Conservation (phyloP, 2,888 invertebrate species). For the Megaustenia siamemsis region DNA sequence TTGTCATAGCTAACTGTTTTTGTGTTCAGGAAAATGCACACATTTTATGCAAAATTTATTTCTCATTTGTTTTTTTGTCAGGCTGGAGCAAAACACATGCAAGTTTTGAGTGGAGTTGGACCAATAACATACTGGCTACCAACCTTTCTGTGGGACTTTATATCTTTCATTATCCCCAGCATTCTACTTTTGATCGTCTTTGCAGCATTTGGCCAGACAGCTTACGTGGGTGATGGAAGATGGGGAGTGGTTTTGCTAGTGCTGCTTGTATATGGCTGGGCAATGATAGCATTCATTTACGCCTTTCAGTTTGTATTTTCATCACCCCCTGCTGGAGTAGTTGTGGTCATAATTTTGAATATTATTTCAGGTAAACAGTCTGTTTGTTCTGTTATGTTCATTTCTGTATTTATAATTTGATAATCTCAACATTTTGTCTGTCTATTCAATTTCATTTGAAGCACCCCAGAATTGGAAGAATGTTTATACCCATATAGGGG, state of each 20-base stretch:
- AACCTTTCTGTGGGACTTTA: conserved; percentile 86
- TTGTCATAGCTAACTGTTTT: too few relatives aligned
- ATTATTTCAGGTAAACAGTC: conserved; percentile 84
- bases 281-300: conserved; percentile 88
- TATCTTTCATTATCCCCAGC: conserved; percentile 84
- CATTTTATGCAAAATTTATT: background rate
- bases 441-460: too few relatives aligned
- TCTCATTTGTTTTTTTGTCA: conserved; percentile 16
- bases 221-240: conserved; percentile 81
- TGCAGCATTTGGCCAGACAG: conserved; percentile 85
- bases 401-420: background rate
- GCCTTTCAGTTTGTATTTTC: conserved; percentile 85
- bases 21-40: too few relatives aligned
- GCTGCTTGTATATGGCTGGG: conserved; percentile 86
- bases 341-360: conserved; percentile 86
- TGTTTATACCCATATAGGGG: too few relatives aligned
- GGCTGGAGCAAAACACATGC: conserved; percentile 73
- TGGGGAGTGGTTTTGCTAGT: conserved; percentile 82
- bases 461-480: too few relatives aligned
- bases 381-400: background rate
- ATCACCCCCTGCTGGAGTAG: conserved; percentile 88
- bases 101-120: conserved; percentile 75
- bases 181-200: conserved; percentile 84
- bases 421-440: background rate
- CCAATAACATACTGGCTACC: conserved; percentile 85